These are phyloP conservation scores for Balaeniceps rex DNA, from an alignment of 2,113 vertebrate genomes.

Conservation along the genomic window DNA sequence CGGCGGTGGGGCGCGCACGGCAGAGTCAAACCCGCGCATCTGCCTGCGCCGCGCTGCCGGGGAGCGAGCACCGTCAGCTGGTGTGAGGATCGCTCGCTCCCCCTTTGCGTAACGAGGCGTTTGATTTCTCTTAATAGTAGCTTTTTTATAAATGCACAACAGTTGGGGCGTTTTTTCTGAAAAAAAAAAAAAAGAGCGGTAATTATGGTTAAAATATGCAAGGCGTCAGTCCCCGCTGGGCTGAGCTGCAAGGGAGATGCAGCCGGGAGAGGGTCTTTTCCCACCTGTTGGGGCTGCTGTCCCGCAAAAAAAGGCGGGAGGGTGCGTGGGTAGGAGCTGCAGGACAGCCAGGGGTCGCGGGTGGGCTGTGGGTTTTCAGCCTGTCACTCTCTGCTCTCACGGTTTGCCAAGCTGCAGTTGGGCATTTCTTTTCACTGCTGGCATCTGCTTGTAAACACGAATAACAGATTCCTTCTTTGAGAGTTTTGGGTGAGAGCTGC, in stretches of 20 bases:
- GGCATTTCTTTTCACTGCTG: not conserved
- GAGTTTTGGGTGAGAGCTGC: not conserved
- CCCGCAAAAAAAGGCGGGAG: not conserved
- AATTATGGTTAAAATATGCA: not conserved
- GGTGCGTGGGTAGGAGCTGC: not conserved
- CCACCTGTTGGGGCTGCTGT: not conserved
- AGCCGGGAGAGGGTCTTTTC: not conserved
- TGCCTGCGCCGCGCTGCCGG: not conserved
- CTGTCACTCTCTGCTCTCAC: rapidly evolving
- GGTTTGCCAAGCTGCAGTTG: not conserved
- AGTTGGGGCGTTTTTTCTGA: not conserved
- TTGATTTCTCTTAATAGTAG: not conserved
- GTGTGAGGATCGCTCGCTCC: not conserved
- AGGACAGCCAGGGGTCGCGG: not conserved
- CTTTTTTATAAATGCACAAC: not conserved
- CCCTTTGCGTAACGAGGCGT: not conserved
- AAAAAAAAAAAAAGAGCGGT: not conserved
- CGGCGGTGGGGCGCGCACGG: not conserved
- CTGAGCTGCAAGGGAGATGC: not conserved
- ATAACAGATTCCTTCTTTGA: not conserved
- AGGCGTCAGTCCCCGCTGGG: not conserved
- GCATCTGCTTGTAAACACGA: not conserved
- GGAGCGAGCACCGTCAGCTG: slow-evolving; percentile 11
- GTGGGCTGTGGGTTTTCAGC: not conserved
- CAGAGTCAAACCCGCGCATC: not conserved